Evolutionary conservation across 2,888 invertebrate species (phyloP).

Genomic region (Pharmacophagus antenor): DNA sequence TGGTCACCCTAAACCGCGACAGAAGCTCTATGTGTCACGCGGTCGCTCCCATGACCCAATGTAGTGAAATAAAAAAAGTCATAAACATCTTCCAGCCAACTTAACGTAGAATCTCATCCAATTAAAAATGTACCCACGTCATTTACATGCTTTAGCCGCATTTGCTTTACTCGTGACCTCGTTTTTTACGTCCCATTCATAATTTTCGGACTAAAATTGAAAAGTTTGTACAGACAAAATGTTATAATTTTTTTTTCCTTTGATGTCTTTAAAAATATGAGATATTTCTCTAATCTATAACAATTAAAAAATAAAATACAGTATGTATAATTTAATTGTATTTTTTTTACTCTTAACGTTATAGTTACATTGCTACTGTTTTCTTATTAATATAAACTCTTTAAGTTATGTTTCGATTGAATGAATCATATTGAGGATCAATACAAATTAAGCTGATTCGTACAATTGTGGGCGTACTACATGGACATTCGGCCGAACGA

Average conservation of each 20-base stretch:
- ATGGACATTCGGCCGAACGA: neutral
- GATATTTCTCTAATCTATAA: too few species aligned
- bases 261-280: too few species aligned
- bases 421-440: neutral
- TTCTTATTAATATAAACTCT: neutral
- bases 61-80: conserved; percentile 32
- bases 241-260: too few species aligned
- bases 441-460: neutral
- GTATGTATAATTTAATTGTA: too few species aligned
- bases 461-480: neutral
- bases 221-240: too few species aligned
- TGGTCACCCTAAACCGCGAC: conserved; percentile 43
- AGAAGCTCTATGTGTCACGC: conserved; percentile 58
- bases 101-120: conserved; percentile 16
- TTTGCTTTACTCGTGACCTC: conserved; percentile 2
- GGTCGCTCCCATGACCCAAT: conserved; percentile 73
- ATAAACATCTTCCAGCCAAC: conserved; percentile 23
- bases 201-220: too few species aligned
- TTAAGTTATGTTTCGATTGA: neutral
- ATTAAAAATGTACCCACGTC: conserved; percentile 14
- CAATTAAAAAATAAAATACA: too few species aligned
- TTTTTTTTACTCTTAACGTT: too few species aligned
- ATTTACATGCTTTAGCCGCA: conserved; percentile 11
- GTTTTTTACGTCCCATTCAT: neutral
- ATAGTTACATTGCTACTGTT: neutral